Conservation (phyloP, 2,888 invertebrate species). For the Nysson spinosus region DNA sequence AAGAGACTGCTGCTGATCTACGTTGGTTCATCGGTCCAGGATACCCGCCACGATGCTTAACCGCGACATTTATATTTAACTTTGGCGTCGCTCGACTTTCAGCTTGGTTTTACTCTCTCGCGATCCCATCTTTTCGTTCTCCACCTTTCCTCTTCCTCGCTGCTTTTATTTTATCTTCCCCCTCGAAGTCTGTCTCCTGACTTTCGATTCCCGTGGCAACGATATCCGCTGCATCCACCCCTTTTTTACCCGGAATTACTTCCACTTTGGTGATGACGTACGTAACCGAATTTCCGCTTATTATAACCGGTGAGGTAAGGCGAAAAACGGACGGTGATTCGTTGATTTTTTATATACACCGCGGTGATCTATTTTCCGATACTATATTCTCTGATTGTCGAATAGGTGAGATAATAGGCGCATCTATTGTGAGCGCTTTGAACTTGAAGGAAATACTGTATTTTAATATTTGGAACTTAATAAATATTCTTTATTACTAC, state of each 20-base stretch:
- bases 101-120: slow-evolving; percentile 23
- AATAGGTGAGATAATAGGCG: too few relatives aligned
- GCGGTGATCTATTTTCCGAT: too few relatives aligned
- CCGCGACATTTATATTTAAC: slow-evolving; percentile 77
- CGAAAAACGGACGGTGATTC: slow-evolving; percentile 7
- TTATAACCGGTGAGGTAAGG: slow-evolving; percentile 40
- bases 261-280: slow-evolving; percentile 1
- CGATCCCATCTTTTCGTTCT: slow-evolving; percentile 35
- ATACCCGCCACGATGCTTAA: slow-evolving; percentile 72
- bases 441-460: too few relatives aligned
- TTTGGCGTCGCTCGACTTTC: slow-evolving; percentile 68
- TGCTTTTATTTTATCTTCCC: slow-evolving; percentile 21
- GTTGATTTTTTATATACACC: too few relatives aligned
- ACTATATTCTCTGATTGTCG: too few relatives aligned
- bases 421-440: too few relatives aligned
- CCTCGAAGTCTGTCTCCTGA: slow-evolving; percentile 11
- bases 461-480: too few relatives aligned
- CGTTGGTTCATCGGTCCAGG: slow-evolving; percentile 75
- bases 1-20: slow-evolving; percentile 72
- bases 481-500: too few relatives aligned
- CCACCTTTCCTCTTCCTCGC: slow-evolving; percentile 35
- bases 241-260: not conserved
- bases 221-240: not conserved
- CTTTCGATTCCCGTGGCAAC: not conserved
- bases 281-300: slow-evolving; percentile 30